Evolutionary conservation across 2,888 invertebrate species (phyloP), one percentile per base, ranked within the genome.

Genomic region (Conistra vaccinii): DNA sequence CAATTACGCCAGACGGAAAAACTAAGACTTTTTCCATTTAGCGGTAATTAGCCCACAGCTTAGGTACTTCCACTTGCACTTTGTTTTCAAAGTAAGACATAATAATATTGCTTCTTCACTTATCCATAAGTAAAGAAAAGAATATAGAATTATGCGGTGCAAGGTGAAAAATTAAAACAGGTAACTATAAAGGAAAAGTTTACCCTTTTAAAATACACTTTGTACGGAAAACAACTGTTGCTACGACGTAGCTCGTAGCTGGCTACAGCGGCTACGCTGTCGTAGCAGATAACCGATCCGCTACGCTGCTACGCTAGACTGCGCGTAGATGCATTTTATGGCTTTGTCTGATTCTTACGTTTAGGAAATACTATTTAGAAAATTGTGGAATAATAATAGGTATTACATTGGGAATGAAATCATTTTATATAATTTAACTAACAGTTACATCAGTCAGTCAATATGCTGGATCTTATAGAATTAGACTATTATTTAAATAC

Each of bases 221-320:
- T 26, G 61, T 62, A 42, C n/a, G 29, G 60, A 32, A 72, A 62
- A 68, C 73, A 74, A 35, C 51, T 65, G 58, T 72, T 81, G 73
- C 82, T 77, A 78, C 78, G 80, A 2, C 78, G 73, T 78, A 73
- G 82, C 23, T 61, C 51, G 71, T 65, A 60, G 67, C 55, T 17
- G 14, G 29, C 45, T 66, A 63, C 60, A 17, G 1, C 3, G 23
- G 45, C 74, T 80, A 82, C 66, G 73, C 26, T 69, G 5, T 17
- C 67, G 73, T 81, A 78, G 72, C 76, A 55, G 35, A 68, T 32
- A 51, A 42, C n/a, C 26, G 60, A 51, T 57, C 7, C 51, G 69
- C 78, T 75, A 74, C 72, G 68, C 39, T 66, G n/a, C n/a, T 29
- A 20, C 17, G 62, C 57, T 48, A 48, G 20, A 48, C 20, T 66